A percentile compares a stretch with the other conserved stretches of the same genome.
Conservation (phyloP, 1,140 invertebrate genomes). For the Heliothis subflexa region DNA sequence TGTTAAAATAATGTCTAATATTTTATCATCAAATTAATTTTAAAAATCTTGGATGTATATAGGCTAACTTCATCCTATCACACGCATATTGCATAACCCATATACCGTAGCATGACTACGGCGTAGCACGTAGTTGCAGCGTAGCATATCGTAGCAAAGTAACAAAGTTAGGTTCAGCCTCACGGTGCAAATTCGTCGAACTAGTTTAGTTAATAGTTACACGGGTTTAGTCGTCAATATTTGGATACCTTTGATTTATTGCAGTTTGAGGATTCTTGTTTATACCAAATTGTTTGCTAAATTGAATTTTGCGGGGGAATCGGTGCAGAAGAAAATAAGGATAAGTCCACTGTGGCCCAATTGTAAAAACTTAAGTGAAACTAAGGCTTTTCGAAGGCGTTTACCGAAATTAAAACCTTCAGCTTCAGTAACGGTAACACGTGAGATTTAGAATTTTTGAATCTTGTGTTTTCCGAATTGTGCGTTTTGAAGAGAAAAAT, state of each 20-base stretch:
- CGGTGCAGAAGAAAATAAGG: no score
- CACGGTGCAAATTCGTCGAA: constrained; percentile 8
- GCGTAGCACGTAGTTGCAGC: constrained; percentile 5
- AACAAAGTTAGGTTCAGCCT: constrained; percentile 24
- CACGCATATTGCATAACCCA: neutral
- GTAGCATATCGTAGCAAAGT: constrained; percentile 13
- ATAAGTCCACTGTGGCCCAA: no score
- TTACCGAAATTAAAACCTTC: constrained; percentile 28
- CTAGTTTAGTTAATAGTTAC: neutral
- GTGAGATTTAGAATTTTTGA: neutral
- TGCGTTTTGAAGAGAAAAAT: no score
- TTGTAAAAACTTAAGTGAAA: neutral
- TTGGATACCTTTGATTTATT: constrained; percentile 4
- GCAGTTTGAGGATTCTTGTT: no score
- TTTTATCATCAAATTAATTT: no score
- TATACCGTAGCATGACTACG: neutral
- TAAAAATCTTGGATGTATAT: no score
- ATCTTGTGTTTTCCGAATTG: no score
- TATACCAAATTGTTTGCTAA: no score
- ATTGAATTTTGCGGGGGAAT: no score
- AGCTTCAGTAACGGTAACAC: neutral
- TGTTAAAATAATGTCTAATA: no score
- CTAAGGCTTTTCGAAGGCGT: neutral
- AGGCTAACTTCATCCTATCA: neutral
- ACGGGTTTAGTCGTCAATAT: neutral